These are phyloP conservation scores for Chrysomallon squamiferum DNA, from an alignment of 1,140 invertebrate genomes.

Conservation along the genomic window DNA sequence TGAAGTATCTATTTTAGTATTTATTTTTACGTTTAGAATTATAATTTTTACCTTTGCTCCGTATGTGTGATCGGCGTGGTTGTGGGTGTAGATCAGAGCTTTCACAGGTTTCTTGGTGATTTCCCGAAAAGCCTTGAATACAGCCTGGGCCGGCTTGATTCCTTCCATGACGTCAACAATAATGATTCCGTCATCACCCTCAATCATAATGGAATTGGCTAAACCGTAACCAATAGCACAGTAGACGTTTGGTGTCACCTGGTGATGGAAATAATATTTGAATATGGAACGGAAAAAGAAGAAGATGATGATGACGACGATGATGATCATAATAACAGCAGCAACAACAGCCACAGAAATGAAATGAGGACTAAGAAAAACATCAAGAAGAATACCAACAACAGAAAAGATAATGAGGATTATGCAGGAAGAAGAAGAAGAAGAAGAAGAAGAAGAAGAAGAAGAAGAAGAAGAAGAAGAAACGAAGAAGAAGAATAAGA, in stretches of 20 bases:
- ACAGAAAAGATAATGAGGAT: neutral
- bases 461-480: too few relatives aligned
- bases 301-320: neutral
- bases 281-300: neutral
- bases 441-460: too few relatives aligned
- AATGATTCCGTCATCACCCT: slow-evolving; percentile 38
- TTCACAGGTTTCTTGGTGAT: slow-evolving; percentile 41
- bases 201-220: slow-evolving; percentile 50
- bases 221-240: slow-evolving; percentile 49
- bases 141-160: slow-evolving; percentile 27
- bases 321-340: neutral
- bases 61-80: slow-evolving; percentile 45
- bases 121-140: slow-evolving; percentile 41
- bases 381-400: neutral
- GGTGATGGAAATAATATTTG: neutral
- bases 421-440: neutral
- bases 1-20: neutral
- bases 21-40: neutral
- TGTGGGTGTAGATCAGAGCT: slow-evolving; percentile 47
- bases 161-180: slow-evolving; percentile 55
- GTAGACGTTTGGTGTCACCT: slow-evolving; percentile 49
- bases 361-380: neutral
- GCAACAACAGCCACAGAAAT: neutral
- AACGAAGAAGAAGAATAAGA: too few relatives aligned
- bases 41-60: slow-evolving; percentile 42